Base-by-base conservation (phyloP, 2,797 vertebrate genomes). In the Lemur catta region DNA sequence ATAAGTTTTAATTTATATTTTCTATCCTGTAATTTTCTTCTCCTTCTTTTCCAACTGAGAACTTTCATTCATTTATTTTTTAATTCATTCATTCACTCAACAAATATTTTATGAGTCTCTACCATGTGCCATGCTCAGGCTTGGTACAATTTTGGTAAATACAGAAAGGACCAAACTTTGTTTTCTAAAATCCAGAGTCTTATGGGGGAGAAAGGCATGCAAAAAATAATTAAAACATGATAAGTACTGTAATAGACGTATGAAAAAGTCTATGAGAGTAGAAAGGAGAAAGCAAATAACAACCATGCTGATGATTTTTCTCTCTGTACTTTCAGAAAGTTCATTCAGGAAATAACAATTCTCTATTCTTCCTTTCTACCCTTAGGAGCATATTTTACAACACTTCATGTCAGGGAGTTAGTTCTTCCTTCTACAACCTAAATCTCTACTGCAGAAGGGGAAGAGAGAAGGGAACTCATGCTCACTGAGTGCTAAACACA, bases 321-420 rank as follows among this genome's bases (percentile, higher is more conserved):
- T 93, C 33, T 91, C 46, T 95, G 50, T 30, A 75, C 26, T 74
- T 96, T 89, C 22, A 86, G 78, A 91, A 95, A 14, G 24, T 71
- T 79, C 41, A 38, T 65, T 94, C 43, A 38, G 46, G 92, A 95
- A 33, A 46, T 46, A 93, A 35, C 0, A 80, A 78, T 63, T 74
- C 78, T 84, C 14, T 74, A 28, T 50, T 76, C 61, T 95, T 88
- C 30, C 20, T 89, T 88, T 90, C 52, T 92, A 46, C 18, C 48
- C 26, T 48, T 72, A 35, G 46, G 24, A 59, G 33, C 22, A 18
- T 46, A 71, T 91, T 94, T 96, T 50, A 80, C 20, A 86, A 46
- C 7, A 35, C 63, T 57, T 71, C 61, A 63, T 15, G 12, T 92
- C 84, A 69, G 18, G 24, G 78, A 84, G n/a, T 78, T 92, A 84